Base-by-base conservation (phyloP, 1,140 invertebrate species). In the Chelonus insularis region DNA sequence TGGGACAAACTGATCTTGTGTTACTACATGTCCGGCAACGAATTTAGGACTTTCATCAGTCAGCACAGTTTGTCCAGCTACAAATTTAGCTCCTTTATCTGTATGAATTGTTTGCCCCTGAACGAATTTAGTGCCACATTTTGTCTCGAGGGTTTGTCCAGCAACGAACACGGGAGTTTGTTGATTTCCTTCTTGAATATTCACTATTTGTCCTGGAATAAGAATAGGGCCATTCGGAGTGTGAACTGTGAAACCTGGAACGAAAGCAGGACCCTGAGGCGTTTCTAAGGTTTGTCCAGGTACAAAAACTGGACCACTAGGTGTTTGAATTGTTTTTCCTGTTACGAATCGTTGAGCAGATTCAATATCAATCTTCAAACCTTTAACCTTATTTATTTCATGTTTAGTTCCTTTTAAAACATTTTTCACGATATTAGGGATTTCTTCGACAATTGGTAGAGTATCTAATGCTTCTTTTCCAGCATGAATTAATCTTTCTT, bases 251-350 rank as follows among this genome's bases (percentile, higher is more conserved):
- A 91, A 83, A 1, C 91, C 90, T 21, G 91, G 89, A 48, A 89
- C 85, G 74, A 91, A 93, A 56, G 85, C 76, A 20, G 83, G 78
- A 11, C 88, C 89, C 59, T 84, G 77, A 37, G 87, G 86, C 7
- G 88, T 89, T 65, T 86, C 79, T n/a, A 91, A 76, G 6, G 89
- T 88, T 75, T 91, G 88, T 18, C 90, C 89, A 1, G 89, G 88
- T 5, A 91, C 83, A 73, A 91, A 92, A 23, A 88, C 72, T 48
- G 85, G 81, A 3, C 89, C 89, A 55, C 59, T 82, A 48, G 88
- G 86, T 0, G 88, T 90, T 34, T 86, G 83, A n/a, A 91, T 75
- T 51, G 87, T 86, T 81, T 89, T 88, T 55, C 89, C 89, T 18
- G 85, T 82, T 25, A 90, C 72, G 71, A 90, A 89, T 68, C 84